Percentiles rank a stretch among this genome's conserved stretches.
phyloP scores from a whole-genome alignment of 1,140 invertebrate genomes.

The Thaumatotibia leucotreta region DNA sequence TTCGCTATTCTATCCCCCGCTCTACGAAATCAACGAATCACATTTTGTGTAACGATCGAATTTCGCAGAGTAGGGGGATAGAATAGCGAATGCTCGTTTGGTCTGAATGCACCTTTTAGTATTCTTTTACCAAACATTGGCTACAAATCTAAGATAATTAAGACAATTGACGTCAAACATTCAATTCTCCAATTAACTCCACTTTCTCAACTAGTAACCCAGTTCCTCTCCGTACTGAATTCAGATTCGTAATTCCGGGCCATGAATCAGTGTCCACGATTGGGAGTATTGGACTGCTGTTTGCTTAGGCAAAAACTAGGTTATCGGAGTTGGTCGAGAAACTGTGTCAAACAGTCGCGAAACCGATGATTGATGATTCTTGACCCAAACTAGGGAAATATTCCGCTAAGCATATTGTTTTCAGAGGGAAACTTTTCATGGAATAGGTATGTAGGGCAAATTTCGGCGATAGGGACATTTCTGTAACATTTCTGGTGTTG shows the following conservation, averaged over 20 bases:
- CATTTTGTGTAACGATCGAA: too few relatives aligned
- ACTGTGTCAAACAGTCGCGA: background rate
- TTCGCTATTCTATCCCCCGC: too few relatives aligned
- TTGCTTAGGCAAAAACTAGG: background rate
- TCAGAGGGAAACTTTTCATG: too few relatives aligned
- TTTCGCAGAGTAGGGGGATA: too few relatives aligned
- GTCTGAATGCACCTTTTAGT: too few relatives aligned
- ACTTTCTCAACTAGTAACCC: background rate
- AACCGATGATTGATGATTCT: background rate
- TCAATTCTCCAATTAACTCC: background rate
- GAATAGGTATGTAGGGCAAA: too few relatives aligned
- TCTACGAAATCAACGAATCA: too few relatives aligned
- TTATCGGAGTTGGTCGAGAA: background rate
- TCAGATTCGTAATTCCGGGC: too few relatives aligned
- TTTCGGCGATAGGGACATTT: too few relatives aligned
- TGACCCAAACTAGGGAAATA: background rate
- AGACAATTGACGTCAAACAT: background rate
- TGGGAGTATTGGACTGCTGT: background rate
- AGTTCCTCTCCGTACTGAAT: background rate
- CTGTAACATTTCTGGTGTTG: too few relatives aligned
- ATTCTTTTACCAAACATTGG: too few relatives aligned
- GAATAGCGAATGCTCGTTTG: too few relatives aligned
- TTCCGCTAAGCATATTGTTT: background rate
- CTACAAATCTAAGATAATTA: background rate
- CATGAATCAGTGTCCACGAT: background rate